Evolutionary conservation across 2,797 vertebrate genomes (phyloP).

Genomic region (Anabas testudineus): DNA sequence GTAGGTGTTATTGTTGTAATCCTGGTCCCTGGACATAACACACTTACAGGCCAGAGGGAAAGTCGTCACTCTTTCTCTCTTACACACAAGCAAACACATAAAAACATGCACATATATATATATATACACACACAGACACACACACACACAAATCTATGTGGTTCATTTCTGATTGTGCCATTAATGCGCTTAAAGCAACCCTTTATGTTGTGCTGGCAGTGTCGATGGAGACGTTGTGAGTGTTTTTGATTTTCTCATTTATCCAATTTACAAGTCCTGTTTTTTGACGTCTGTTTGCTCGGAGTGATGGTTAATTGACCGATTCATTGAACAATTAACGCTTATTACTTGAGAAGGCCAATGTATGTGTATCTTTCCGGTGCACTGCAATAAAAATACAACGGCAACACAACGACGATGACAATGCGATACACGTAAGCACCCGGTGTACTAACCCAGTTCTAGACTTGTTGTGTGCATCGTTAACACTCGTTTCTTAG

Average conservation of each 20-base stretch:
- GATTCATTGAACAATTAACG: conserved; percentile 70
- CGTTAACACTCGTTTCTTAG: conserved; percentile 63
- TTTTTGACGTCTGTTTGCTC: conserved; percentile 71
- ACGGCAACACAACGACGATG: not conserved
- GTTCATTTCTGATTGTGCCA: conserved; percentile 90
- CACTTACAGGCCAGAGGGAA: conserved; percentile 52
- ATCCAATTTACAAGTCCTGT: conserved; percentile 76
- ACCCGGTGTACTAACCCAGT: conserved; percentile 34
- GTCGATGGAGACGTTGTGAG: conserved; percentile 81
- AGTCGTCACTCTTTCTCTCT: conserved; percentile 34
- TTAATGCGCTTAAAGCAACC: conserved; percentile 82
- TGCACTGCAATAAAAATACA: conserved; percentile 74
- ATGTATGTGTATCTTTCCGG: conserved; percentile 67
- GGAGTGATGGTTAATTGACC: conserved; percentile 68
- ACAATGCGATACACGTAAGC: conserved; percentile 46
- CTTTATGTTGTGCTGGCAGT: conserved; percentile 82
- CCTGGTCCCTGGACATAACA: conserved; percentile 80
- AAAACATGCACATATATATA: conserved; percentile 17
- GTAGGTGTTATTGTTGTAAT: conserved; percentile 86
- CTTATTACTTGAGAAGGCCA: conserved; percentile 74
- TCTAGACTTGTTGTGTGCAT: conserved; percentile 57
- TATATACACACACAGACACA: conserved; percentile 27
- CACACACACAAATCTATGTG: conserved; percentile 75
- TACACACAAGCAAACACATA: conserved; percentile 20
- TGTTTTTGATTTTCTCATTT: conserved; percentile 80